These are phyloP conservation scores for Lacerta bilineata DNA, from an alignment of 2,797 vertebrate species.

Conservation along the genomic window DNA sequence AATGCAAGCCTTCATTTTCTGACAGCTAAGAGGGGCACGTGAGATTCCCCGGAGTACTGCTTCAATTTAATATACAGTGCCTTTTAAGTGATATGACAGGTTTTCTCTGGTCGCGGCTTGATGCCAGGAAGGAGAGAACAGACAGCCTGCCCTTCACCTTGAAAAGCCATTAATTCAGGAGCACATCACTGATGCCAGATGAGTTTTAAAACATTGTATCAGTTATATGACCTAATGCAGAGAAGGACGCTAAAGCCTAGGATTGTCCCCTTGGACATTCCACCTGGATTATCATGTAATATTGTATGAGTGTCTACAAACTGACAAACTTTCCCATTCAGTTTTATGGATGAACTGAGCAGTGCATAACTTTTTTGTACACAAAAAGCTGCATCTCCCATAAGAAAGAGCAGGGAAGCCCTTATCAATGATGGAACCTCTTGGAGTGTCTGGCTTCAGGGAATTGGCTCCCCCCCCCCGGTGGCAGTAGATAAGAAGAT, in stretches of 20 bases:
- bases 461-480: no score
- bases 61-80: conserved; percentile 27
- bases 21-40: neutral
- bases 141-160: neutral
- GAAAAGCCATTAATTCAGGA: conserved; percentile 25
- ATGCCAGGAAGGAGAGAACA: neutral
- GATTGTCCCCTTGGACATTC: neutral
- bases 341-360: neutral
- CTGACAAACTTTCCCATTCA: neutral
- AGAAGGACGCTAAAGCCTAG: neutral
- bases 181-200: neutral
- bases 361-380: neutral
- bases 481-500: no score
- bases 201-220: conserved; percentile 17
- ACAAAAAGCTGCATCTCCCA: neutral
- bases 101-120: neutral
- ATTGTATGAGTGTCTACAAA: neutral
- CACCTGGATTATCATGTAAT: neutral
- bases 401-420: neutral
- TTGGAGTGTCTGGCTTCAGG: no score
- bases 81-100: conserved; percentile 1
- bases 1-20: conserved; percentile 27
- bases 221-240: conserved; percentile 5
- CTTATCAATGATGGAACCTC: no score
- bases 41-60: neutral